Percentiles rank a stretch among this genome's conserved stretches.
These are phyloP conservation scores for Melinopterus prodromus DNA, from an alignment of 2,888 invertebrate species.

Conservation along the genomic window DNA sequence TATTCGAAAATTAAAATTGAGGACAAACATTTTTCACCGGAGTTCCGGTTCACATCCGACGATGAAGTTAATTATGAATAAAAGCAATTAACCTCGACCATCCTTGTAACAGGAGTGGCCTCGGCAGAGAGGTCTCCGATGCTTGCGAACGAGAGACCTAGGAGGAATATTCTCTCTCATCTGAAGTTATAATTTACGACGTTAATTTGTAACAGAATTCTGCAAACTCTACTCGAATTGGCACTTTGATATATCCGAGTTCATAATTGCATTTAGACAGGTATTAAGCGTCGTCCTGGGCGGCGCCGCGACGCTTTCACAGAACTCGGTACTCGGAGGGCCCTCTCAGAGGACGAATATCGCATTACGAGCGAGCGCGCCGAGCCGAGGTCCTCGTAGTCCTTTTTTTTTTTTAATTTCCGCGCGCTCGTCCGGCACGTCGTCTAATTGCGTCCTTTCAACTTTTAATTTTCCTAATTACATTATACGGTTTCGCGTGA, in stretches of 20 bases:
- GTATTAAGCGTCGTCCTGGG: slow-evolving; percentile 28
- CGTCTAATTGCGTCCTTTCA: slow-evolving; percentile 23
- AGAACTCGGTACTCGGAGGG: background rate
- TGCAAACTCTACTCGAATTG: slow-evolving; percentile 45
- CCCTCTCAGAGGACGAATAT: slow-evolving; percentile 15
- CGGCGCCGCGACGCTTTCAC: slow-evolving; percentile 8
- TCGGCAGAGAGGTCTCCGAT: background rate
- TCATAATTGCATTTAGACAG: slow-evolving; percentile 43
- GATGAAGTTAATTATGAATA: slow-evolving; percentile 45
- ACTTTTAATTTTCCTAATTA: slow-evolving; percentile 25
- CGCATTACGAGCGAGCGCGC: slow-evolving; percentile 16
- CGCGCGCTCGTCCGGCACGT: slow-evolving; percentile 8
- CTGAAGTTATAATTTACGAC: slow-evolving; percentile 48
- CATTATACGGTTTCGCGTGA: slow-evolving; percentile 7
- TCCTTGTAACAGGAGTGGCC: slow-evolving; percentile 40
- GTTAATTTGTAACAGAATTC: slow-evolving; percentile 48
- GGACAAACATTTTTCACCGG: slow-evolving; percentile 13
- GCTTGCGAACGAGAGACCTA: background rate
- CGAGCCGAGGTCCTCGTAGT: background rate
- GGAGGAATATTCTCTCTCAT: slow-evolving; percentile 36
- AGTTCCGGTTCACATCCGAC: slow-evolving; percentile 22
- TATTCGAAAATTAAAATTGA: background rate
- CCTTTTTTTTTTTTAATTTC: slow-evolving; percentile 7
- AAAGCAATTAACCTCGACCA: slow-evolving; percentile 46
- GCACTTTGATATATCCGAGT: slow-evolving; percentile 46